These are phyloP conservation scores for Vidua chalybeata DNA, from an alignment of 2,113 vertebrate species.

Conservation along the genomic window DNA sequence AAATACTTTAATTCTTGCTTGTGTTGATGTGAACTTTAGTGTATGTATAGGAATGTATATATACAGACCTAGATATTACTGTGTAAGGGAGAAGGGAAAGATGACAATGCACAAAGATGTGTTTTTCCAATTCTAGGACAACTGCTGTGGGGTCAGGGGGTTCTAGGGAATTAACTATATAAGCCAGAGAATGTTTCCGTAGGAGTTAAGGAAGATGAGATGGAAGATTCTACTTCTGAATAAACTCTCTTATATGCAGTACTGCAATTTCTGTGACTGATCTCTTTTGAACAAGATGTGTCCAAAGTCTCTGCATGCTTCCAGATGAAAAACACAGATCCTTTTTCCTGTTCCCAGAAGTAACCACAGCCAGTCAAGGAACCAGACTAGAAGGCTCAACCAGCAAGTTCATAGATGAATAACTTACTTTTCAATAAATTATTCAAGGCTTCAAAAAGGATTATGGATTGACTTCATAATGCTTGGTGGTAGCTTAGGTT, in stretches of 20 bases:
- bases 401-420: neutral
- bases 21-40: neutral
- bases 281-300: neutral
- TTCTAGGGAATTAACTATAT: neutral
- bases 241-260: neutral
- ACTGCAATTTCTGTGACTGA: neutral
- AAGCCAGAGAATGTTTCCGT: neutral
- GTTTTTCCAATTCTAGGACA: neutral
- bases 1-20: neutral
- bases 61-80: neutral
- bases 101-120: neutral
- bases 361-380: neutral
- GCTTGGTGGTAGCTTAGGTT: neutral
- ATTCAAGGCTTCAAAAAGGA: neutral
- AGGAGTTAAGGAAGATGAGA: neutral
- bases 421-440: slow-evolving; percentile 9
- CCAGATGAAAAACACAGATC: neutral
- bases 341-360: neutral
- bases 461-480: neutral
- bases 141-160: neutral
- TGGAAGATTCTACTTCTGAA: neutral
- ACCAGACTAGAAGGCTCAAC: neutral
- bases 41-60: neutral
- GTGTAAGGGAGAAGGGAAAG: neutral
- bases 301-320: neutral